Percentiles rank a stretch among this genome's conserved stretches.
These are phyloP conservation scores for Heterocephalus glaber DNA, from an alignment of 2,113 vertebrate species.

Conservation along the genomic window DNA sequence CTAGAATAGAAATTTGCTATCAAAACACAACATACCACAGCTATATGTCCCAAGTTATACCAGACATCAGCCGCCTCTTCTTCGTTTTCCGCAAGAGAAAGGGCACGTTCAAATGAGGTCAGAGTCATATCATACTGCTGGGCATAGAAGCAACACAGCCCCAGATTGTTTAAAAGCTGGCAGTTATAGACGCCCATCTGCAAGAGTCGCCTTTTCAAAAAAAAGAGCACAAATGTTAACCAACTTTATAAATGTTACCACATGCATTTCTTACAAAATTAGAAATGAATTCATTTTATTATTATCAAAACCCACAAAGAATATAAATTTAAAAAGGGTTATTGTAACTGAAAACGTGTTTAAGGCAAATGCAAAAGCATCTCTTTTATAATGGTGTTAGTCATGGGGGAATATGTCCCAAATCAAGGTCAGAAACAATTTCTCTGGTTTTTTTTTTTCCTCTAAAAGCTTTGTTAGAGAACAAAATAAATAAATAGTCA, in stretches of 20 bases:
- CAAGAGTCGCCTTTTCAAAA: conserved; percentile 90
- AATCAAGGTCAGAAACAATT: not conserved
- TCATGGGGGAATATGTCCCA: not conserved
- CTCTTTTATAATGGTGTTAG: not conserved
- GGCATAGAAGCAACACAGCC: conserved; percentile 97
- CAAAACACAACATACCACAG: conserved; percentile 90
- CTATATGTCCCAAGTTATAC: conserved; percentile 97
- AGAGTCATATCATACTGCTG: conserved; percentile 99
- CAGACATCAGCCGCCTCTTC: conserved; percentile 96
- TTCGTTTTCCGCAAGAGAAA: conserved; percentile 92
- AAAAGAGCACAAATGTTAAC: conserved; percentile 50
- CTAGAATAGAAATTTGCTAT: not conserved
- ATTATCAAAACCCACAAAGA: not conserved
- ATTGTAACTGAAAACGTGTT: not conserved
- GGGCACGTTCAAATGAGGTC: conserved; percentile 95
- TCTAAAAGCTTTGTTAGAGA: conserved; percentile 1
- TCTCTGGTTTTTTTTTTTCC: not conserved
- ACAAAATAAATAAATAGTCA: not conserved
- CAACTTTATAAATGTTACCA: not conserved
- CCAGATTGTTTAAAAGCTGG: conserved; percentile 98
- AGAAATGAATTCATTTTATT: conserved; percentile 7
- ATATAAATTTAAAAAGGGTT: not conserved
- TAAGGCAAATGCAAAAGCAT: not conserved
- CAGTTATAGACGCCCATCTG: conserved; percentile 99
- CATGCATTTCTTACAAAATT: not conserved